Base-by-base conservation (phyloP, 1,140 invertebrate species). In the Leptinotarsa defecta region DNA sequence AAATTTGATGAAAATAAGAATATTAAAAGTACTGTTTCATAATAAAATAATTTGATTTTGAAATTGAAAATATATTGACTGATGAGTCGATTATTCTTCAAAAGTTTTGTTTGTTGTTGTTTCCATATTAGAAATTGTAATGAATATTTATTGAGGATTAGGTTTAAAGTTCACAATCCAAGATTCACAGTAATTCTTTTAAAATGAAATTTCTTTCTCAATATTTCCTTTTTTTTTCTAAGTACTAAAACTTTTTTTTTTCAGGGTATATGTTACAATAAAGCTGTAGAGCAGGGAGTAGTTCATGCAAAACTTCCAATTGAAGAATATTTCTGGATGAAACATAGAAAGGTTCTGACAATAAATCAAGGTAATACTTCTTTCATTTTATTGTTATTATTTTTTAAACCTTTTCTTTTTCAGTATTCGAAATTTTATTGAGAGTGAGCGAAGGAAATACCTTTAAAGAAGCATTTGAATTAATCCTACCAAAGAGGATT, bases 361-460 rank as follows among this genome's bases (percentile, higher is more conserved):
- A 94, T 99, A 76, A 96, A 98, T 88, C 98, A 99, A 89, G 96
- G 95, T 96, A 89, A 79, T 13, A 57, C 6, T 57, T 19, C 52
- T 19, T 57, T 19, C 34, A 19, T 49, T 19, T n/a, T 73, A 48
- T 48, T 15, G 27, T 43, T 34, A 19, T 68, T 57, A 52, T 69
- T 57, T 27, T 65, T 62, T 69, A 49, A 61, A 79, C 63, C 34
- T 43, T 43, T 43, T 43, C 15, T 68, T 82, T 93, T 93, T 76
- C 83, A 96, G 95, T 99, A 17, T 99, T 97, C 87, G 94, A 97
- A 87, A 97, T 99, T 80, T 84, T 99, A 20, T 84, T 96, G 13
- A 88, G 90, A 78, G 91, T 95, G 49, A 91, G 91, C 17, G 91
- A 95, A 86, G 94, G 92, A 1, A 88, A 91, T 81, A 88, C 90